These are phyloP conservation scores for Meta bourneti DNA, from an alignment of 2,888 invertebrate species.

Conservation along the genomic window DNA sequence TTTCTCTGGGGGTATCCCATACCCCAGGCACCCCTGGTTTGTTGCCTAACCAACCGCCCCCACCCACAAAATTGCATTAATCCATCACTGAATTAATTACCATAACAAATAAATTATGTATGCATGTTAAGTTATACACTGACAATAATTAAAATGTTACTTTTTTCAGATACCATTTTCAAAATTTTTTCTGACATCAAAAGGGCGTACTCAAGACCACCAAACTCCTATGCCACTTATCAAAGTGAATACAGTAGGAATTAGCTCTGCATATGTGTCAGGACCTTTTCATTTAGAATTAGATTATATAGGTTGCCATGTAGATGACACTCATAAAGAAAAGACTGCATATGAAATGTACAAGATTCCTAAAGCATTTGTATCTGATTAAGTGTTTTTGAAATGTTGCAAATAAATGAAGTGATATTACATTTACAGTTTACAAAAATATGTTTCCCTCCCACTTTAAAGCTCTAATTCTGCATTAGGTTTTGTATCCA, in stretches of 20 bases:
- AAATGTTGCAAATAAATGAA: background rate
- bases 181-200: conserved; percentile 90
- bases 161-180: conserved; percentile 92
- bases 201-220: conserved; percentile 92
- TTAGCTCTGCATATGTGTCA: conserved; percentile 89
- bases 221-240: conserved; percentile 86
- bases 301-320: conserved; percentile 93
- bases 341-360: conserved; percentile 97
- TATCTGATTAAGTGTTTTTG: conserved; percentile 20
- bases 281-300: conserved; percentile 94
- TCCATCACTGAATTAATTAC: too few relatives aligned
- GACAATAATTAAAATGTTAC: conserved; percentile 22
- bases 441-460: too few relatives aligned
- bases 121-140: too few relatives aligned
- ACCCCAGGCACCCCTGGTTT: too few relatives aligned
- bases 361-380: conserved; percentile 82
- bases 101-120: too few relatives aligned
- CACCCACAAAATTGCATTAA: too few relatives aligned
- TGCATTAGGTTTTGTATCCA: background rate
- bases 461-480: background rate
- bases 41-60: too few relatives aligned
- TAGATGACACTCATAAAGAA: conserved; percentile 90
- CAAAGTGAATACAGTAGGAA: conserved; percentile 88
- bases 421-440: too few relatives aligned
- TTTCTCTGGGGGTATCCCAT: too few relatives aligned